These are phyloP conservation scores for Euclidia mi DNA, from an alignment of 2,888 invertebrate genomes.

Conservation along the genomic window DNA sequence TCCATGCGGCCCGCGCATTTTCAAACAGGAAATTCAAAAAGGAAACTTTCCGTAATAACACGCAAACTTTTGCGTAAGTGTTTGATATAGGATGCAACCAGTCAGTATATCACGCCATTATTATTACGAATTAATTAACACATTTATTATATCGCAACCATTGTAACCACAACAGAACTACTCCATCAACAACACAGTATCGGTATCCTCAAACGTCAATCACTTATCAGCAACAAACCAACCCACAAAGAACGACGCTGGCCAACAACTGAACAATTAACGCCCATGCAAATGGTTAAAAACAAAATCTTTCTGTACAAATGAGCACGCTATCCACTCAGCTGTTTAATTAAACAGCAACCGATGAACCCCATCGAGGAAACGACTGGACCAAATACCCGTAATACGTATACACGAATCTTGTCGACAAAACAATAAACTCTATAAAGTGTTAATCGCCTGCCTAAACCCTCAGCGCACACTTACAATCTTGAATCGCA, in stretches of 20 bases:
- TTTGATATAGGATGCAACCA: too few species aligned
- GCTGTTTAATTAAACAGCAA: slow-evolving; percentile 16
- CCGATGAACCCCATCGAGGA: slow-evolving; percentile 11
- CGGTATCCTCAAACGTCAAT: too few species aligned
- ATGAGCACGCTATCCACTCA: slow-evolving; percentile 10
- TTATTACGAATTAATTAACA: too few species aligned
- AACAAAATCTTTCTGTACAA: slow-evolving; percentile 9
- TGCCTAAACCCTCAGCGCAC: slow-evolving; percentile 6
- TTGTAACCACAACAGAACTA: too few species aligned
- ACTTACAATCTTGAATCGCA: neutral
- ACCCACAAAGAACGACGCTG: neutral
- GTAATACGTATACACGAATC: slow-evolving; percentile 9
- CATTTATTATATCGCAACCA: too few species aligned
- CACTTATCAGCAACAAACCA: neutral
- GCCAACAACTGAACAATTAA: slow-evolving; percentile 11
- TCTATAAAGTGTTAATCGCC: slow-evolving; percentile 14
- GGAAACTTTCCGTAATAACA: too few species aligned
- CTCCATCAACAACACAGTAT: too few species aligned
- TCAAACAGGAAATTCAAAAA: too few species aligned
- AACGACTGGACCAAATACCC: slow-evolving; percentile 11
- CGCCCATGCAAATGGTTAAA: slow-evolving; percentile 11
- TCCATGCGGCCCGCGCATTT: too few species aligned
- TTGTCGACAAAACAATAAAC: slow-evolving; percentile 18
- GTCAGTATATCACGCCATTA: too few species aligned
- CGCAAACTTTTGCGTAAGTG: too few species aligned